phyloP scores from a whole-genome alignment of 1,140 invertebrate species.

The Formica exsecta region DNA sequence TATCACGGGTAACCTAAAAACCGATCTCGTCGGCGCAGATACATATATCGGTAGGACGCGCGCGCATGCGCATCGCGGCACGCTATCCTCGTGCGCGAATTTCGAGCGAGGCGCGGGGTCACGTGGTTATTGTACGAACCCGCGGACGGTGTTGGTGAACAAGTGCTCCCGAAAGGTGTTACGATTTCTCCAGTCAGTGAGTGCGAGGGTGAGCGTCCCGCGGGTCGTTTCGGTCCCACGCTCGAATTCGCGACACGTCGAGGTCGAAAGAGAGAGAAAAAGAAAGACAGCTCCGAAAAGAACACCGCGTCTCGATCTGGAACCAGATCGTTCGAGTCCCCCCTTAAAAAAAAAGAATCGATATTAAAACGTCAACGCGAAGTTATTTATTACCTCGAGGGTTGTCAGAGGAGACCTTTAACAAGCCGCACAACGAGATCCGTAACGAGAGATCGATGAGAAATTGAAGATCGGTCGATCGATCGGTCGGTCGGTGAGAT shows the following conservation, averaged over 20 bases:
- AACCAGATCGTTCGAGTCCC: conserved; percentile 2
- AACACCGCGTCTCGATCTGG: not conserved
- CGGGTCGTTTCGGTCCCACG: not conserved
- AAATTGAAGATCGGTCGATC: not conserved
- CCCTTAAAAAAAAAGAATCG: not conserved
- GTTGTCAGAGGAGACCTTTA: not conserved
- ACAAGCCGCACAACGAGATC: not conserved
- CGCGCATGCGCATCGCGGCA: conserved; percentile 66
- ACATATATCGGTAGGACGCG: conserved; percentile 58
- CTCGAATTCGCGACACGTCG: not conserved
- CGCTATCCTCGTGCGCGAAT: conserved; percentile 70
- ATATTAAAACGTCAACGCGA: conserved; percentile 17
- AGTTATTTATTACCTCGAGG: not conserved
- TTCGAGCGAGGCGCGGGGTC: conserved; percentile 56
- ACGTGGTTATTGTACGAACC: conserved; percentile 35
- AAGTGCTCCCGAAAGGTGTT: conserved; percentile 65
- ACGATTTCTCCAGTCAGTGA: conserved; percentile 27
- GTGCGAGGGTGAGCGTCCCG: conserved; percentile 45
- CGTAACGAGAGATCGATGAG: conserved; percentile 28
- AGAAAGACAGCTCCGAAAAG: not conserved
- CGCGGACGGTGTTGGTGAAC: conserved; percentile 67
- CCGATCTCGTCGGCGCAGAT: conserved; percentile 58
- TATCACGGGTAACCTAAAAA: conserved; percentile 73
- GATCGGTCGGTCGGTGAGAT: not conserved
- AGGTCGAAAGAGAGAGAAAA: not conserved